phyloP scores from a whole-genome alignment of 2,113 vertebrate genomes.

The Urocitellus parryii region DNA sequence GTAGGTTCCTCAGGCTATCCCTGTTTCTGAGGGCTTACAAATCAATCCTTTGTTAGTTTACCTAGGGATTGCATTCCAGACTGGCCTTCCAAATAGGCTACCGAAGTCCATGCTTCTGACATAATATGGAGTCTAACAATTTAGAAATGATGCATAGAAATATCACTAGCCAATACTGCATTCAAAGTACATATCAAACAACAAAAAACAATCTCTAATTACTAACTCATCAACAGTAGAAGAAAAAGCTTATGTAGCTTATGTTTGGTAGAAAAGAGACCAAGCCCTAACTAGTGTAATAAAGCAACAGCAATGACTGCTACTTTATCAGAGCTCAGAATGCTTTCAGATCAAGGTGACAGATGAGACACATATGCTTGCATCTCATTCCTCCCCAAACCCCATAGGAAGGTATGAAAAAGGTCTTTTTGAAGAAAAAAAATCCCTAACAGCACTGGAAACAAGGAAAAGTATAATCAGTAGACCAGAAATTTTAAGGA shows the following conservation, averaged over 20 bases:
- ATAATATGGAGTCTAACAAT: slow-evolving; percentile 29
- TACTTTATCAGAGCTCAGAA: background rate
- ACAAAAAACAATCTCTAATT: background rate
- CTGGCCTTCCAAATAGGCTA: background rate
- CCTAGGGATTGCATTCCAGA: slow-evolving; percentile 7
- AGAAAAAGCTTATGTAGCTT: background rate
- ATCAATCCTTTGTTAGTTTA: background rate
- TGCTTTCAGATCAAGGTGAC: background rate
- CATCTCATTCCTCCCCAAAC: slow-evolving; percentile 29
- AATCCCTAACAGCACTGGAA: slow-evolving; percentile 38
- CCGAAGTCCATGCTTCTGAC: background rate
- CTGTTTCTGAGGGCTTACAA: background rate
- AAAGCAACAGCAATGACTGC: background rate
- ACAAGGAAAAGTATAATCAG: slow-evolving; percentile 53
- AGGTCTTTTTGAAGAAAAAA: background rate
- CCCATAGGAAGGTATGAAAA: slow-evolving; percentile 1
- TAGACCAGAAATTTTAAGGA: slow-evolving; percentile 47
- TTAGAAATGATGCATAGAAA: slow-evolving; percentile 12
- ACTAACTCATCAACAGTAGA: background rate
- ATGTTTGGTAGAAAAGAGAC: background rate
- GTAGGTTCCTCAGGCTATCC: background rate
- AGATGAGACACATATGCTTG: background rate
- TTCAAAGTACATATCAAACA: background rate
- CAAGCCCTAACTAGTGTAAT: background rate
- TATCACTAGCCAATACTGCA: slow-evolving; percentile 8